phyloP scores from a whole-genome alignment of 2,888 invertebrate genomes.

The Orthosia cruda region DNA sequence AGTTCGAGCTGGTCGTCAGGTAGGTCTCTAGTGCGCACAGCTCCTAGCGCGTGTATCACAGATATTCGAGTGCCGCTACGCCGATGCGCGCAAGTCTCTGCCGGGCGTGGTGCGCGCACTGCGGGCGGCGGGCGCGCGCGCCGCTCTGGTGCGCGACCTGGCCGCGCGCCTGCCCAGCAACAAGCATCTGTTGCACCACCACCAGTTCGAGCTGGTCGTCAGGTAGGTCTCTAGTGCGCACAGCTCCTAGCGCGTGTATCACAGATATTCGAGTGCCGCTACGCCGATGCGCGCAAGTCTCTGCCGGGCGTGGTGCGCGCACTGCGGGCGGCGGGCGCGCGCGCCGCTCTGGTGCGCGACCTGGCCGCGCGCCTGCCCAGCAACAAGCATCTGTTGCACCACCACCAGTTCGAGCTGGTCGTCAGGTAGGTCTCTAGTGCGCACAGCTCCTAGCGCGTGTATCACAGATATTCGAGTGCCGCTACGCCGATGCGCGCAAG shows the following conservation, averaged over 20 bases:
- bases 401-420: slow-evolving; percentile 97
- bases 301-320: slow-evolving; percentile 98
- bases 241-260: slow-evolving; percentile 97
- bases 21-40: slow-evolving; percentile 77
- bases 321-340: slow-evolving; percentile 96
- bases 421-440: slow-evolving; percentile 43
- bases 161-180: slow-evolving; percentile 97
- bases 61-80: slow-evolving; percentile 99
- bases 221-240: slow-evolving; percentile 27
- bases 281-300: slow-evolving; percentile 99
- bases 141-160: slow-evolving; percentile 97
- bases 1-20: slow-evolving; percentile 94
- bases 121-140: too few relatives aligned
- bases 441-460: slow-evolving; percentile 95
- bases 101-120: too few relatives aligned
- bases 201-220: slow-evolving; percentile 96
- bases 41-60: slow-evolving; percentile 97
- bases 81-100: too few relatives aligned
- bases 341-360: slow-evolving; percentile 97
- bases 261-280: slow-evolving; percentile 99
- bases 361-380: slow-evolving; percentile 97
- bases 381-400: slow-evolving; percentile 98
- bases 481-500: slow-evolving; percentile 99
- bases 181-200: slow-evolving; percentile 98
- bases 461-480: slow-evolving; percentile 99